Evolutionary conservation across 2,113 vertebrate genomes (phyloP), one percentile per base, ranked within the genome.

Genomic region (Aegotheles bennettii): DNA sequence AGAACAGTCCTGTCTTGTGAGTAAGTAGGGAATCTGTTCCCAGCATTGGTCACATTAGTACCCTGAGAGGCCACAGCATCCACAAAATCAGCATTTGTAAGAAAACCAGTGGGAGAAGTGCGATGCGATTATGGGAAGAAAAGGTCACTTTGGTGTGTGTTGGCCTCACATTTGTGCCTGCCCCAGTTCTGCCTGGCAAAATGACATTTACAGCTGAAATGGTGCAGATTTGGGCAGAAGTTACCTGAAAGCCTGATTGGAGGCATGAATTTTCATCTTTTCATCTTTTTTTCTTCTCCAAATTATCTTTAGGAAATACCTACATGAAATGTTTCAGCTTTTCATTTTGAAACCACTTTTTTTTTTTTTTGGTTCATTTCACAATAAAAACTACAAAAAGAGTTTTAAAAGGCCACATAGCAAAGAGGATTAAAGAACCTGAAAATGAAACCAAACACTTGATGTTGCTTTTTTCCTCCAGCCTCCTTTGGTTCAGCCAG

Each of bases 131-230:
- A n/a, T 1, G 5, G 12, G 9, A 3, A 23, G 8, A 31, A 75
- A 51, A 7, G 11, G 23, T 40, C 6, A 1, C 13, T 84, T 43
- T 38, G 13, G 35, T 31, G 31, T 4, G 0, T 1, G 4, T n/a
- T 59, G 8, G n/a, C 43, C 42, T 87, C 2, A 3, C 23, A 4
- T 56, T 73, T 68, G 31, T 77, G 56, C 16, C 42, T 57, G 63
- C 42, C 29, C 35, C 35, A 33, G 45, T 54, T 73, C 73, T 73
- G 45, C 53, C 51, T 67, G 45, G 35, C 31, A 67, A 67, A 73
- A 67, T 20, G 35, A 50, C 36, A 11, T 65, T 67, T 8, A 28
- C 28, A 50, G 13, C 31, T 2, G 2, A 71, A 90, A 54, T 1
- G 2, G 15, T n/a, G 18, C 38, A 36, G 31, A 4, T 47, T 69